Evolutionary conservation across 2,888 invertebrate species (phyloP).

Genomic region (Cremastinae sp.): DNA sequence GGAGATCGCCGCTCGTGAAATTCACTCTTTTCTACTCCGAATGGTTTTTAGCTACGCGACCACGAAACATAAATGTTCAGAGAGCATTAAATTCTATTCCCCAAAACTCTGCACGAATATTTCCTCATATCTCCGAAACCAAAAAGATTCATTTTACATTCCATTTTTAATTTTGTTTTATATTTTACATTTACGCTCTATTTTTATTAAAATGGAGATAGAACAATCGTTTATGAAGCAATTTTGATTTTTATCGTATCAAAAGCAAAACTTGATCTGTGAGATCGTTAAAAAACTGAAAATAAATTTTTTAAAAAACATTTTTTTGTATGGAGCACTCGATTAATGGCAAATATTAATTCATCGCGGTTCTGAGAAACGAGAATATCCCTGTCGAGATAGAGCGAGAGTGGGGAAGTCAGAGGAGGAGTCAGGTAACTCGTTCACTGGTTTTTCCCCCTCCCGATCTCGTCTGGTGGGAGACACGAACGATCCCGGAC

Average conservation of each 20-base stretch:
- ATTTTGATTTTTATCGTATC: too few relatives aligned
- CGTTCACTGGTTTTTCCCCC: slow-evolving; percentile 54
- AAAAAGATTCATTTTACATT: too few relatives aligned
- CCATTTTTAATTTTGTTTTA: too few relatives aligned
- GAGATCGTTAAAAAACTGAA: too few relatives aligned
- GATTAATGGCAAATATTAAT: not conserved
- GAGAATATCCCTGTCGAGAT: slow-evolving; percentile 32
- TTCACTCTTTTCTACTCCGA: slow-evolving; percentile 24
- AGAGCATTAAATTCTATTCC: too few relatives aligned
- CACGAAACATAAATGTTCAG: not conserved
- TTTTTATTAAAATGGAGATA: too few relatives aligned
- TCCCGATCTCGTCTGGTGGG: slow-evolving; percentile 63
- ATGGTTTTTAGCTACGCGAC: slow-evolving; percentile 5
- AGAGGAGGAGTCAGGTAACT: slow-evolving; percentile 72
- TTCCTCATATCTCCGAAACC: too few relatives aligned
- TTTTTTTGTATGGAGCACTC: not conserved
- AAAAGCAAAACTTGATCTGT: too few relatives aligned
- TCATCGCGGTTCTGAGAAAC: not conserved
- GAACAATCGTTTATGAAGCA: too few relatives aligned
- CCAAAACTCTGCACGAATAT: too few relatives aligned
- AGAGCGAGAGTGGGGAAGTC: slow-evolving; percentile 61
- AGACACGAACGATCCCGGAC: slow-evolving; percentile 54
- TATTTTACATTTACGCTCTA: too few relatives aligned
- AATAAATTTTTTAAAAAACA: too few relatives aligned
- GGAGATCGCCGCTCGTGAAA: slow-evolving; percentile 25